These are phyloP conservation scores for Apis laboriosa DNA, from an alignment of 1,140 invertebrate species.

Conservation along the genomic window DNA sequence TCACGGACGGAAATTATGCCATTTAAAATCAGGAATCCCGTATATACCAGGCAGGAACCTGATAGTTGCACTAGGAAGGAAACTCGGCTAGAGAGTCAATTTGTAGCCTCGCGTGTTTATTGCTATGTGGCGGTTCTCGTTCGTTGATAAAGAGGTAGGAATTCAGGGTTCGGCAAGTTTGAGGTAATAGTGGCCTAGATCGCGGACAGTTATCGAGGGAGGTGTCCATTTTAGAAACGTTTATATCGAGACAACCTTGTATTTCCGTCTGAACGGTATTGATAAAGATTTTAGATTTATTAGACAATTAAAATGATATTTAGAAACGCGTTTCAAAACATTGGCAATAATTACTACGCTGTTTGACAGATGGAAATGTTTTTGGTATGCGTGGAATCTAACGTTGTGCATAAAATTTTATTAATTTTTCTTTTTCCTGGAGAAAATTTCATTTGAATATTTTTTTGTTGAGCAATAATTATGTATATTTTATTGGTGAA, in stretches of 20 bases:
- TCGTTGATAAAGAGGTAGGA: constrained; percentile 40
- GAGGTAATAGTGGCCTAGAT: constrained; percentile 34
- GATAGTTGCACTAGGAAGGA: constrained; percentile 21
- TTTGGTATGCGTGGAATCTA: no score
- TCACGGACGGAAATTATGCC: background rate
- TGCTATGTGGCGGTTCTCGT: constrained; percentile 19
- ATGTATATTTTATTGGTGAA: no score
- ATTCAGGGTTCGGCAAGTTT: constrained; percentile 32
- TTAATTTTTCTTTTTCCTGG: no score
- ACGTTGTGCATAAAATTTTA: no score
- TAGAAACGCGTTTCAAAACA: no score
- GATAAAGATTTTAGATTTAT: no score
- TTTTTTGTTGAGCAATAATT: no score
- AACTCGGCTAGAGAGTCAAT: constrained; percentile 34
- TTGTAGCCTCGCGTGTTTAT: constrained; percentile 42
- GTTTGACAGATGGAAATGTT: no score
- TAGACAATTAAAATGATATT: no score
- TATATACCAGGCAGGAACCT: background rate
- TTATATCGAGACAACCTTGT: background rate
- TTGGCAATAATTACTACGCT: background rate
- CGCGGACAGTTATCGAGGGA: constrained; percentile 1
- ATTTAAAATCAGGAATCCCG: constrained; percentile 20
- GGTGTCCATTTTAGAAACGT: constrained; percentile 11
- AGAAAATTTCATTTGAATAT: no score
- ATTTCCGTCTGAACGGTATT: background rate